Conservation (phyloP, 2,888 invertebrate genomes). For the Netelia melanura region DNA sequence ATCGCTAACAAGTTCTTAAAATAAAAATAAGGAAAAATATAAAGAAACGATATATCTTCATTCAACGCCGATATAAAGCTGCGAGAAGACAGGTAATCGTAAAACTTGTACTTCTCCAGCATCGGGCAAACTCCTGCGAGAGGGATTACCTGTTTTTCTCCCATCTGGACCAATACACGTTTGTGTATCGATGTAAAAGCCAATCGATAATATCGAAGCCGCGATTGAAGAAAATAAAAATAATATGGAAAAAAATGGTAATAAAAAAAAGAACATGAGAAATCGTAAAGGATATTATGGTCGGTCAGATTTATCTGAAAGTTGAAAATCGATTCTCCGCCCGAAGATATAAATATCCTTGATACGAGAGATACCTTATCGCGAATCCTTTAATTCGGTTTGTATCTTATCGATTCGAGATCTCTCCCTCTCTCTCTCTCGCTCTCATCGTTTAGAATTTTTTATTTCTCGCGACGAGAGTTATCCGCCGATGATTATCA, state of each 20-base stretch:
- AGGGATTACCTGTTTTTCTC: constrained; percentile 37
- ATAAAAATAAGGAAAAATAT: background rate
- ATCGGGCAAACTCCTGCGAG: constrained; percentile 1
- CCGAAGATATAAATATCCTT: background rate
- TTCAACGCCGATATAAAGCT: background rate
- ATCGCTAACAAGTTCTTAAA: background rate
- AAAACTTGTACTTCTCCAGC: constrained; percentile 24
- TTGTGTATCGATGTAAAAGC: background rate
- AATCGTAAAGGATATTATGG: background rate
- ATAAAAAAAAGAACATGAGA: background rate
- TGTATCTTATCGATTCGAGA: constrained; percentile 35
- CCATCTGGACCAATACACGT: constrained; percentile 10
- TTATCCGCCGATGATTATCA: constrained; percentile 41
- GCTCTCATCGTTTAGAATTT: background rate
- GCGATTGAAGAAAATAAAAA: constrained; percentile 15
- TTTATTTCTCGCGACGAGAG: background rate
- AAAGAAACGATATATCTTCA: constrained; percentile 7
- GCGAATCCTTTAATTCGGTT: constrained; percentile 42
- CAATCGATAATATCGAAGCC: constrained; percentile 28
- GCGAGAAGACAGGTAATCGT: constrained; percentile 18
- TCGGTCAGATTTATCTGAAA: constrained; percentile 24
- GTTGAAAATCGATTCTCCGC: constrained; percentile 30
- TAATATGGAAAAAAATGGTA: background rate
- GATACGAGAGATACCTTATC: constrained; percentile 14
- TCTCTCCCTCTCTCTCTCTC: background rate